Evolutionary conservation across 2,797 vertebrate genomes (phyloP).

Genomic region (Myripristis jacobus): DNA sequence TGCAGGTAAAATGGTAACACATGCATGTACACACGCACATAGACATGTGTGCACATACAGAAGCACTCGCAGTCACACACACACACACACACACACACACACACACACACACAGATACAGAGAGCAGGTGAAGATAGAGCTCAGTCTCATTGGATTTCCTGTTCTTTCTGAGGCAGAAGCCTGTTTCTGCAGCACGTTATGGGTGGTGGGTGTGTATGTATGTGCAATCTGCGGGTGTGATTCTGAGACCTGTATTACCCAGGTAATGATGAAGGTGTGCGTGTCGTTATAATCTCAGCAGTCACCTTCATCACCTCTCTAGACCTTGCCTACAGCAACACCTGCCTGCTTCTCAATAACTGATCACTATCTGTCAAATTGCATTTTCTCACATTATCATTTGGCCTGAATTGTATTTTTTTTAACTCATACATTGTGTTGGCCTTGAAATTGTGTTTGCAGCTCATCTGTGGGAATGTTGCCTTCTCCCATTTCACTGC

Average conservation of each 20-base stretch:
- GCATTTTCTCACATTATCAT: neutral
- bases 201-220: neutral
- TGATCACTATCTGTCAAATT: slow-evolving; percentile 32
- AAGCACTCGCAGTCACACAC: neutral
- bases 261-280: slow-evolving; percentile 37
- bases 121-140: neutral
- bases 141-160: slow-evolving; percentile 2
- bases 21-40: neutral
- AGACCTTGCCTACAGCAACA: slow-evolving; percentile 10
- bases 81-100: slow-evolving; percentile 1
- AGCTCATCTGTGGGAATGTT: slow-evolving; percentile 34
- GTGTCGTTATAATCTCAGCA: slow-evolving; percentile 20
- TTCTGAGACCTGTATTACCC: neutral
- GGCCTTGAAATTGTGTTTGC: slow-evolving; percentile 51
- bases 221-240: slow-evolving; percentile 1
- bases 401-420: slow-evolving; percentile 37
- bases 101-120: neutral
- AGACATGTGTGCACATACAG: neutral
- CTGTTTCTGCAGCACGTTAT: slow-evolving; percentile 3
- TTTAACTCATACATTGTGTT: slow-evolving; percentile 31
- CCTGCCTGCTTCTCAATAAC: slow-evolving; percentile 25
- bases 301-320: slow-evolving; percentile 23
- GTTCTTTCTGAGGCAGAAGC: neutral
- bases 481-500: slow-evolving; percentile 64
- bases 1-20: slow-evolving; percentile 89